A percentile compares a stretch with the other conserved stretches of the same genome.
Evolutionary conservation across 2,797 vertebrate genomes (phyloP).

Genomic region (Rousettus madagascariensis): DNA sequence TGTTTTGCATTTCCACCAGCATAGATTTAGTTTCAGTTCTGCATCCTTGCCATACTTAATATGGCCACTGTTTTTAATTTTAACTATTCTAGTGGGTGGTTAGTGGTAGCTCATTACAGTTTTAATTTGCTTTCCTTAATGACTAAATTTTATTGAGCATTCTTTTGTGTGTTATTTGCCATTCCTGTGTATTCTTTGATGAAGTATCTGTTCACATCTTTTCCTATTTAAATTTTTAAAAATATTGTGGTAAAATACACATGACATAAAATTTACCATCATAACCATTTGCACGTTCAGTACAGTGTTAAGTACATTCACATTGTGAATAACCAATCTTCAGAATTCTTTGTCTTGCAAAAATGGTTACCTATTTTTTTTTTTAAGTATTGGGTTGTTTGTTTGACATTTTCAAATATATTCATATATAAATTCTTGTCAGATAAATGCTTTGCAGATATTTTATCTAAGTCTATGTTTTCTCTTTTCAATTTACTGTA

Average conservation of each 20-base stretch:
- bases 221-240: not conserved
- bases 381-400: not conserved
- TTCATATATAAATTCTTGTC: not conserved
- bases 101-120: not conserved
- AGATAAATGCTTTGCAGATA: not conserved
- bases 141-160: not conserved
- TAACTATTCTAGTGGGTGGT: not conserved
- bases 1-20: not conserved
- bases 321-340: not conserved
- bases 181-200: not conserved
- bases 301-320: not conserved
- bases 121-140: conserved; percentile 27
- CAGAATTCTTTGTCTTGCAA: not conserved
- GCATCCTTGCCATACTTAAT: not conserved
- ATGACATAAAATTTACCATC: not conserved
- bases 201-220: not conserved
- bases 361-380: not conserved
- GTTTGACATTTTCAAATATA: not conserved
- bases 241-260: not conserved
- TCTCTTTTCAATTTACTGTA: not conserved
- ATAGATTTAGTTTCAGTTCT: not conserved
- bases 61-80: not conserved
- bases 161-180: not conserved
- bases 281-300: not conserved
- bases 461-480: not conserved